Evolutionary conservation across 2,888 invertebrate genomes (phyloP), one percentile per base, ranked within the genome.

Genomic region (Lordiphosa andalusiaca): DNA sequence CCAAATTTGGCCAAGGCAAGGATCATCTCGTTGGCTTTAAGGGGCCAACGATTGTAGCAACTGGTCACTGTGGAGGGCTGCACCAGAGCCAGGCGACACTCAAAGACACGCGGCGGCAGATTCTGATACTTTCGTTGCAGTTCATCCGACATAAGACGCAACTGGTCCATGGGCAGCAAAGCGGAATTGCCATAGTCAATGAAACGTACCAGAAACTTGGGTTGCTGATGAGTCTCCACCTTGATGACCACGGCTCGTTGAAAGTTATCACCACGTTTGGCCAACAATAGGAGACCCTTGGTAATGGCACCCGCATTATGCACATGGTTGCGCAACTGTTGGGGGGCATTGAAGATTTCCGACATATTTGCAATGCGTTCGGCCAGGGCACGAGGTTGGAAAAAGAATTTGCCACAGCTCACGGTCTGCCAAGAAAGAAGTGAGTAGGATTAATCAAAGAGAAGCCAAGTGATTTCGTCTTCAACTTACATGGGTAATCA

Each of bases 151-250:
- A 91, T 75, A 1, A 88, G 84, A 50, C 91, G 91, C 38, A 94
- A 69, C 57, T 91, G 90, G 47, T 89, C 80, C 49, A 86, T 69
- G 49, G 86, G 81, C 33, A 94, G 89, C 39, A 90, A 88, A 0
- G 89, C 91, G 13, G 87, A 90, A 72, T 93, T 92, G 12, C 97
- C 97, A 87, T 92, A 94, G 90, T 98, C 97, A 49, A 97, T 92
- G 86, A 94, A 96, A 50, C 92, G 90, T 4, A 96, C 92, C 92
- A 94, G 87, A 52, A 89, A 88, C 52, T 77, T 69, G 7, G 86
- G 73, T 44, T 66, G 63, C 0, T 68, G 51, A 44, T 75, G 75
- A 1, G 73, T 73, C 41, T 85, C 50, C 77, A 91, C 83, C 83
- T 85, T 66, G 76, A 86, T 56, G 46, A 94, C 90, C 53, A 90